A percentile compares a stretch with the other conserved stretches of the same genome.
phyloP scores from a whole-genome alignment of 2,888 invertebrate species.

The Noctua comes region DNA sequence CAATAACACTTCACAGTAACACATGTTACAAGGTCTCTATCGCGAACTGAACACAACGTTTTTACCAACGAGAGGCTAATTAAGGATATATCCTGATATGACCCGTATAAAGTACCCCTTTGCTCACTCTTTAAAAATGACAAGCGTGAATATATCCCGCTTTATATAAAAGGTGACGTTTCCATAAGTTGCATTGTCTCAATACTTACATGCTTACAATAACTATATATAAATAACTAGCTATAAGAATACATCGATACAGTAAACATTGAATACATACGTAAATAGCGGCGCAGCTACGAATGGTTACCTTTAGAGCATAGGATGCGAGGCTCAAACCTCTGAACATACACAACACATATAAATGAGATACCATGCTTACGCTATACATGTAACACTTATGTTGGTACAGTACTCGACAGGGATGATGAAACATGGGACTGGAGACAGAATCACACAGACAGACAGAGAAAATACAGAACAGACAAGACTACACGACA shows the following conservation, averaged over 20 bases:
- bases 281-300: conserved; percentile 60
- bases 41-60: conserved; percentile 66
- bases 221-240: too few species aligned
- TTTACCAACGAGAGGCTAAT: conserved; percentile 67
- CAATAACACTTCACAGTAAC: conserved; percentile 81
- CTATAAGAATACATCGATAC: conserved; percentile 57
- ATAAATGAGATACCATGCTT: conserved; percentile 74
- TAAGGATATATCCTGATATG: conserved; percentile 48
- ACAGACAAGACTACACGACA: too few species aligned
- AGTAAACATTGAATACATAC: conserved; percentile 73
- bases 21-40: conserved; percentile 78
- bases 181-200: conserved; percentile 84
- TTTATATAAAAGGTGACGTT: conserved; percentile 67
- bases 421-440: conserved; percentile 21
- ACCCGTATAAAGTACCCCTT: background rate
- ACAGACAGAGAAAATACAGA: too few species aligned
- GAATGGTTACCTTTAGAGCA: conserved; percentile 61
- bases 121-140: background rate
- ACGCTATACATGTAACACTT: conserved; percentile 69
- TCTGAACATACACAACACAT: conserved; percentile 67
- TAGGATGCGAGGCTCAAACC: conserved; percentile 55
- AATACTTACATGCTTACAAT: conserved; percentile 78
- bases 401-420: conserved; percentile 49
- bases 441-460: conserved; percentile 7
- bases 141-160: conserved; percentile 4